Evolutionary conservation across 2,797 vertebrate species (phyloP).

Genomic region (Tenualosa thibaudeaui): DNA sequence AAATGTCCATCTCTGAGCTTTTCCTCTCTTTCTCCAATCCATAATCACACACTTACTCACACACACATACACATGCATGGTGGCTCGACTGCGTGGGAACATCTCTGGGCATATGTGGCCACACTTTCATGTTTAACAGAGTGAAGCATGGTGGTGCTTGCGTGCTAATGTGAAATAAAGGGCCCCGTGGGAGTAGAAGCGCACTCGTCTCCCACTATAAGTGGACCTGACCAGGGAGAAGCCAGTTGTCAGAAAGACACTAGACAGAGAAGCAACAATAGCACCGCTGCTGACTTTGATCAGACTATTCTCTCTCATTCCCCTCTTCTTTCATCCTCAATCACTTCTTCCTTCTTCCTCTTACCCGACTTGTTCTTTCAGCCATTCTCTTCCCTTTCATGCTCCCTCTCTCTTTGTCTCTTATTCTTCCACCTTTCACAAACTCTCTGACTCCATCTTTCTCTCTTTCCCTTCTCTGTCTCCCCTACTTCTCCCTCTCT

Average conservation of each 20-base stretch:
- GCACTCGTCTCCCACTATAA: neutral
- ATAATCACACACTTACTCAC: neutral
- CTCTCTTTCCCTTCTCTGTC: constrained; percentile 11
- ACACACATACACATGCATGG: neutral
- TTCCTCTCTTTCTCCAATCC: too few species aligned
- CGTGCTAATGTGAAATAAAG: neutral
- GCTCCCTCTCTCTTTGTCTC: neutral
- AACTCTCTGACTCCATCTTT: constrained; percentile 29
- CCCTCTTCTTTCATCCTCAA: neutral
- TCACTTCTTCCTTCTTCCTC: constrained; percentile 16
- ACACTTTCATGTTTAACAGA: neutral
- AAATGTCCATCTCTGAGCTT: neutral
- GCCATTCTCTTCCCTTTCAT: neutral
- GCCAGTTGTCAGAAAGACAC: neutral
- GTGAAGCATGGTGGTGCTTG: neutral
- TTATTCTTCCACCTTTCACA: constrained; percentile 26
- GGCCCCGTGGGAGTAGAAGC: neutral
- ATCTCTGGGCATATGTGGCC: neutral
- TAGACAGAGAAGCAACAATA: neutral
- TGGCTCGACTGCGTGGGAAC: neutral
- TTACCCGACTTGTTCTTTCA: neutral
- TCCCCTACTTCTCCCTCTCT: neutral
- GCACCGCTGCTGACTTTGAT: neutral
- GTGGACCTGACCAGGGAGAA: neutral
- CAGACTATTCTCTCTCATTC: neutral